Evolutionary conservation across 92 coral and sea anemone genomes (phyloP).

Genomic region (Hydrozoanthus gracilis): DNA sequence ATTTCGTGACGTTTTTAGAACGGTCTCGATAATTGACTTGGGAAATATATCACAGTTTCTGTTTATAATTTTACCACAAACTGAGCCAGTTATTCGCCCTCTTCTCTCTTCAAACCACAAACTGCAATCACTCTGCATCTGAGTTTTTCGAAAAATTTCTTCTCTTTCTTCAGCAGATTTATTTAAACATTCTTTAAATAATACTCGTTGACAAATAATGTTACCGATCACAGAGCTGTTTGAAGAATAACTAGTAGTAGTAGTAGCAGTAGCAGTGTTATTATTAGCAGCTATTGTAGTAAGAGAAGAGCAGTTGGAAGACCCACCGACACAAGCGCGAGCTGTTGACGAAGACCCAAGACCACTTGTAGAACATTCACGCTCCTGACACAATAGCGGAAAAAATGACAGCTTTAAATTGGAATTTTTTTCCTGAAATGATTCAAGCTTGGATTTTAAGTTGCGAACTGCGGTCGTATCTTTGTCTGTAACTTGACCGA

Average conservation of each 20-base stretch:
- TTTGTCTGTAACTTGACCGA: neutral
- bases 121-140: constrained; percentile 41
- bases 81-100: constrained; percentile 42
- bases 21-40: neutral
- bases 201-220: constrained; percentile 3
- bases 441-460: constrained; percentile 13
- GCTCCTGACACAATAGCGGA: neutral
- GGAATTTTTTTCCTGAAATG: constrained; percentile 10
- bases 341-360: neutral
- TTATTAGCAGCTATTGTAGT: neutral
- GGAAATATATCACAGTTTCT: constrained; percentile 8
- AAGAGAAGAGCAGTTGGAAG: constrained; percentile 12
- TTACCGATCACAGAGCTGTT: neutral
- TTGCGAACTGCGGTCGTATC: constrained; percentile 13
- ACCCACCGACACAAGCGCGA: no score
- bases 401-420: constrained; percentile 9
- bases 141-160: constrained; percentile 39
- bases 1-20: neutral
- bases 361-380: constrained; percentile 2
- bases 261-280: neutral
- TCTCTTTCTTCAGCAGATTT: constrained; percentile 11
- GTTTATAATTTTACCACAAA: constrained; percentile 43
- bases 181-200: constrained; percentile 6
- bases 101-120: constrained; percentile 54
- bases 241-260: neutral